These are phyloP conservation scores for Frieseomelitta varia DNA, from an alignment of 1,140 invertebrate genomes.

Conservation along the genomic window DNA sequence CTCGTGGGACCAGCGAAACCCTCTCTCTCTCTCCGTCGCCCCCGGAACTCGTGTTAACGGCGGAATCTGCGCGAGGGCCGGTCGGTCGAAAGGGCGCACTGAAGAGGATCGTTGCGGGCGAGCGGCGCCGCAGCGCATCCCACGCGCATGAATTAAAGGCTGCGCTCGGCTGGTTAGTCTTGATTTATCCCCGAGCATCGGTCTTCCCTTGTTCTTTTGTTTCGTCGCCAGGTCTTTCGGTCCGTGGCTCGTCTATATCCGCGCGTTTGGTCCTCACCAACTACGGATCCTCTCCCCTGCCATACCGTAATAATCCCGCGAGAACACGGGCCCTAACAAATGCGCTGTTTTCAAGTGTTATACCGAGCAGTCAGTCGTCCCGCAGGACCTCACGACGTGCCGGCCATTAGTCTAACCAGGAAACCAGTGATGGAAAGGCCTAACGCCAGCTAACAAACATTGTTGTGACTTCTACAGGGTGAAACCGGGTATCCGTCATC, in stretches of 20 bases:
- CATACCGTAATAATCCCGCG: conserved; percentile 68
- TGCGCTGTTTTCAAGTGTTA: conserved; percentile 70
- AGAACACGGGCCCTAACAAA: conserved; percentile 71
- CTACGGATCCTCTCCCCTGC: conserved; percentile 1
- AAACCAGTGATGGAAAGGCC: conserved; percentile 66
- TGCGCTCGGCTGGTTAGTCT: conserved; percentile 73
- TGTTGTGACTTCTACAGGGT: conserved; percentile 80
- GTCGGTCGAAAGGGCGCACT: background rate
- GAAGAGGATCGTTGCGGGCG: background rate
- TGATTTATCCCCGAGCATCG: conserved; percentile 77
- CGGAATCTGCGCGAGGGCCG: conserved; percentile 4
- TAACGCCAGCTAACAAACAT: conserved; percentile 74
- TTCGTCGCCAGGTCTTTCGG: conserved; percentile 55
- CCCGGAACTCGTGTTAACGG: background rate
- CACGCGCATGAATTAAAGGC: conserved; percentile 76
- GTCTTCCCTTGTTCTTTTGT: conserved; percentile 74
- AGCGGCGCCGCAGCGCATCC: conserved; percentile 63
- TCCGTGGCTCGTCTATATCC: conserved; percentile 2
- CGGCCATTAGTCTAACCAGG: conserved; percentile 66
- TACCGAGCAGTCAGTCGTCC: conserved; percentile 58
- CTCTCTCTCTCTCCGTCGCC: background rate
- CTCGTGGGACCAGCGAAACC: conserved; percentile 20
- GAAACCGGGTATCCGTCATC: conserved; percentile 78
- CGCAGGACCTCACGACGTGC: conserved; percentile 65
- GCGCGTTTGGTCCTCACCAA: conserved; percentile 17